Conservation (phyloP, 2,797 vertebrate genomes). For the Jordanella pulchra region DNA sequence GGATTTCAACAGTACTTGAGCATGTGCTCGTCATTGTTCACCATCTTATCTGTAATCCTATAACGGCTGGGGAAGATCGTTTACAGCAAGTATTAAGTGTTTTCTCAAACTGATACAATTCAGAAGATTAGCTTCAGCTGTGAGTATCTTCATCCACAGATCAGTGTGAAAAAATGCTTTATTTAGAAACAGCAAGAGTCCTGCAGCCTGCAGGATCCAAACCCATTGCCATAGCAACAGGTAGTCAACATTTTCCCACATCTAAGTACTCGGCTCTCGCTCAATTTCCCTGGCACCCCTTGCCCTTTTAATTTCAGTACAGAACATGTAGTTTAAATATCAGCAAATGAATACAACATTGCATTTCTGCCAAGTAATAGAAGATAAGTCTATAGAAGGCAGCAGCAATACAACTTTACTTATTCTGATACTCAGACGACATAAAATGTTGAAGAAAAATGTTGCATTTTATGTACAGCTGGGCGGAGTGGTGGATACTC, state of each 20-base stretch:
- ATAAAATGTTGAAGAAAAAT: slow-evolving; percentile 12
- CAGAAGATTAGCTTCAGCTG: slow-evolving; percentile 68
- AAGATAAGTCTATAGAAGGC: slow-evolving; percentile 35
- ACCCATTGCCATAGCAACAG: slow-evolving; percentile 83
- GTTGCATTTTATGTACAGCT: slow-evolving; percentile 8
- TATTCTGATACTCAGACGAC: slow-evolving; percentile 28
- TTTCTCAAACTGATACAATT: slow-evolving; percentile 52
- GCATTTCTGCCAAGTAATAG: slow-evolving; percentile 51
- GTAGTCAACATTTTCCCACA: slow-evolving; percentile 82
- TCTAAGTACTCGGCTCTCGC: slow-evolving; percentile 63
- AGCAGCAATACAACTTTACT: slow-evolving; percentile 14
- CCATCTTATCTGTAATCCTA: slow-evolving; percentile 39
- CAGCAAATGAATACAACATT: slow-evolving; percentile 53
- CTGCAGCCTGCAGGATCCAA: slow-evolving; percentile 78
- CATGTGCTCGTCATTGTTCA: slow-evolving; percentile 21
- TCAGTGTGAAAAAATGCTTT: slow-evolving; percentile 79
- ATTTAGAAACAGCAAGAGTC: slow-evolving; percentile 84
- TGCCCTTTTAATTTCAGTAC: slow-evolving; percentile 72
- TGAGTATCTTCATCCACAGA: slow-evolving; percentile 73
- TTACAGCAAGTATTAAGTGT: slow-evolving; percentile 39
- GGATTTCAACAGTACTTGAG: slow-evolving; percentile 13
- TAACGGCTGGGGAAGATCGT: slow-evolving; percentile 47
- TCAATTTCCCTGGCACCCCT: slow-evolving; percentile 59
- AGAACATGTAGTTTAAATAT: slow-evolving; percentile 55
- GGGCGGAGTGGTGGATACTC: slow-evolving; percentile 57